Evolutionary conservation across 2,797 vertebrate genomes (phyloP).

Genomic region (Neolamprologus multifasciatus): DNA sequence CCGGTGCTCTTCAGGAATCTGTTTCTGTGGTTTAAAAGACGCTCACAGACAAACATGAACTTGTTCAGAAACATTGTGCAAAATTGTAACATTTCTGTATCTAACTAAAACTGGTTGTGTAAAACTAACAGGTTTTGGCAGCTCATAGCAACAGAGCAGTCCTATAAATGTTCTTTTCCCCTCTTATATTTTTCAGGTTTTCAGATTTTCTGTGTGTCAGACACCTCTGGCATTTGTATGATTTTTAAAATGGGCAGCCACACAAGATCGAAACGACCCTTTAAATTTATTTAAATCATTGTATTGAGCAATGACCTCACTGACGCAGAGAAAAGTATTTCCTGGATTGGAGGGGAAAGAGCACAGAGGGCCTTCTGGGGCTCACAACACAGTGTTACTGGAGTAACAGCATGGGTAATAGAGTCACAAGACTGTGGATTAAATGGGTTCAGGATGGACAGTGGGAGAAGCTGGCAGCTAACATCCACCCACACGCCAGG

Average conservation of each 20-base stretch:
- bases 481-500: not conserved
- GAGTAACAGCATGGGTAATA: constrained; percentile 1
- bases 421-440: not conserved
- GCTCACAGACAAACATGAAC: not conserved
- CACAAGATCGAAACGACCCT: not conserved
- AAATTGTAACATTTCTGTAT: not conserved
- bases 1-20: not conserved
- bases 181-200: not conserved
- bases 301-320: not conserved
- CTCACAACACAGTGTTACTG: not conserved
- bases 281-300: not conserved
- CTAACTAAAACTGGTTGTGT: not conserved
- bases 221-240: not conserved
- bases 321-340: constrained; percentile 1
- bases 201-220: not conserved
- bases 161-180: not conserved
- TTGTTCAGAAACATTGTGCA: not conserved
- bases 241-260: not conserved
- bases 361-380: not conserved
- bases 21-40: not conserved
- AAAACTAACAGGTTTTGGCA: not conserved
- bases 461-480: not conserved
- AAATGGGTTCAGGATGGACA: not conserved
- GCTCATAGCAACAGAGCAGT: not conserved
- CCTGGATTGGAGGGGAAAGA: not conserved